Base-by-base conservation (phyloP, 2,797 vertebrate genomes). In the Setipinna tenuifilis region DNA sequence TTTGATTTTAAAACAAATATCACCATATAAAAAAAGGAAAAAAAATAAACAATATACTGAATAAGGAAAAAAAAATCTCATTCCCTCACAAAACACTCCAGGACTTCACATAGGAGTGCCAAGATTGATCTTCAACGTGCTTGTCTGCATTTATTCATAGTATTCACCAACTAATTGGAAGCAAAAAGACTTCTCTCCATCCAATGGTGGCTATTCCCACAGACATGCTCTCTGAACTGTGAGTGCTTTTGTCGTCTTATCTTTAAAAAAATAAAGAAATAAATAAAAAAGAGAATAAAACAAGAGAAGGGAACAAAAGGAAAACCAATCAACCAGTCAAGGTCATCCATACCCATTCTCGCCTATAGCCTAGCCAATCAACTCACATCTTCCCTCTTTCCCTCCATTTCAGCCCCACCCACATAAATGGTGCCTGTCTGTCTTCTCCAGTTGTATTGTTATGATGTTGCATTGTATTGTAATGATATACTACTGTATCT, bases 1-100 rank as follows among this genome's bases (percentile, higher is more conserved):
- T 94, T 93, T 92, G 90, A 87, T 93, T 94, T 94, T 84, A 92
- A 92, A 92, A 92, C 90, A 93, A 91, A 92, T 93, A 91, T 91
- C 62, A 85, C 81, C 61, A 80, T 85, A 86, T 86, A 41, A 85
- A 82, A 82, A 71, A 84, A 19, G 16, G 28, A 28, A 31, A 62
- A 59, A 62, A 78, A 86, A 54, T 23, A 23, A 68, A 54, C 25
- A 57, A 84, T 58, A 85, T 82, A 17, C 87, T 65, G 35, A 44
- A 78, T 78, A 78, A 78, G 35, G 35, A 44, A 78, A 25, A 35
- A 58, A 14, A 41, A 84, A 75, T 19, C 28, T 78, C 89, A 83
- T 90, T 82, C 46, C 54, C 28, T 59, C 82, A 83, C 17, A 83
- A 61, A 83, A 84, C 71, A 85, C 83, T 86, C 75, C 86, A 88